Evolutionary conservation across 2,888 invertebrate genomes (phyloP).

Genomic region (Nipponacmea schrenckii): DNA sequence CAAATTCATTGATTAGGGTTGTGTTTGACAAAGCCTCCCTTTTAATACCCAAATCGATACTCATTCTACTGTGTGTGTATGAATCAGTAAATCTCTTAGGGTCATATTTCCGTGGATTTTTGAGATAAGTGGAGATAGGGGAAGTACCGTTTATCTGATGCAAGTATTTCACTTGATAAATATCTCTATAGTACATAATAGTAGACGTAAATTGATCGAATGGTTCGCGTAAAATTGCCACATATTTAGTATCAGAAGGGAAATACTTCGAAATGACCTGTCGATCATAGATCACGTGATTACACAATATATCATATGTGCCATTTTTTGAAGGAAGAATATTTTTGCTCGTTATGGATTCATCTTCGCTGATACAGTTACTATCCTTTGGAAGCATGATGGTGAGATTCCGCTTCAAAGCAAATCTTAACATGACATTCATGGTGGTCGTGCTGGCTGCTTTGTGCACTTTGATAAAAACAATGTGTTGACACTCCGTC

Average conservation of each 20-base stretch:
- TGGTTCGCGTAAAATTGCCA: constrained; percentile 47
- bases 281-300: constrained; percentile 44
- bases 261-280: constrained; percentile 30
- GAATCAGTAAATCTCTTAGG: constrained; percentile 27
- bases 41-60: constrained; percentile 30
- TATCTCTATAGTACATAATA: constrained; percentile 35
- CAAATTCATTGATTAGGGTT: constrained; percentile 31
- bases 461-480: constrained; percentile 46
- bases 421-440: constrained; percentile 43
- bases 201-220: constrained; percentile 38
- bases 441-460: constrained; percentile 44
- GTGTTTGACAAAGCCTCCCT: neutral
- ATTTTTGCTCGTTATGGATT: constrained; percentile 27
- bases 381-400: constrained; percentile 35
- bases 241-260: constrained; percentile 38
- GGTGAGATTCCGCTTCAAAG: constrained; percentile 34
- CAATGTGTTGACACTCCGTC: constrained; percentile 35
- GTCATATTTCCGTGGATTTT: constrained; percentile 39
- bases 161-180: constrained; percentile 28
- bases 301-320: constrained; percentile 45
- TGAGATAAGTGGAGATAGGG: constrained; percentile 34
- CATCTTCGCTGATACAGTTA: constrained; percentile 37
- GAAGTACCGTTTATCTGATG: constrained; percentile 23
- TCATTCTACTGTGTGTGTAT: constrained; percentile 39
- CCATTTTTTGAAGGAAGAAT: constrained; percentile 33